phyloP scores from a whole-genome alignment of 1,140 invertebrate species.

The Euura saliciscinereae region DNA sequence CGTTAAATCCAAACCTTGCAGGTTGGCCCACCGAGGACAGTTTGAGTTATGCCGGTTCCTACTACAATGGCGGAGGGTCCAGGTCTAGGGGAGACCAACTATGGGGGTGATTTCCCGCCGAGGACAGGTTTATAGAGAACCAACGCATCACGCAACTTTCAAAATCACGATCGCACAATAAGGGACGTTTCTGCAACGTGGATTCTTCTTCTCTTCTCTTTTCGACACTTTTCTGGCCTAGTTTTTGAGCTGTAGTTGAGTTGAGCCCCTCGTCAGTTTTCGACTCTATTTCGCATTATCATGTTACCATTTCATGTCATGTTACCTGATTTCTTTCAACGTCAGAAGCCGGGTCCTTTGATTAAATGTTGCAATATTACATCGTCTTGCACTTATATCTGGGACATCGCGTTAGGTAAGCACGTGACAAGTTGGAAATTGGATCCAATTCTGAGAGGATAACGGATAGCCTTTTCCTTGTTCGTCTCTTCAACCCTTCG shows the following conservation, averaged over 20 bases:
- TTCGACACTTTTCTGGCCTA: background rate
- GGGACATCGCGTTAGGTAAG: background rate
- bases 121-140: conserved; percentile 34
- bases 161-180: conserved; percentile 5
- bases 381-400: background rate
- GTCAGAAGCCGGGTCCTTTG: background rate
- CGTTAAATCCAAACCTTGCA: conserved; percentile 37
- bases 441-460: background rate
- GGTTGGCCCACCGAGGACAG: conserved; percentile 26
- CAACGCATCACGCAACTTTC: conserved; percentile 35
- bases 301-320: too few species aligned
- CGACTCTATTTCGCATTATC: too few species aligned
- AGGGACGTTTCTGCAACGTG: background rate
- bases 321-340: background rate
- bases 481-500: background rate
- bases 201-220: background rate
- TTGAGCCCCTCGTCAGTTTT: too few species aligned
- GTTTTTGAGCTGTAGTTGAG: too few species aligned
- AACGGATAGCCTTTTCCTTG: background rate
- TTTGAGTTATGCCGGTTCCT: conserved; percentile 39
- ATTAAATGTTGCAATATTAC: too few species aligned
- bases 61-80: conserved; percentile 29
- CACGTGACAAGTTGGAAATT: background rate
- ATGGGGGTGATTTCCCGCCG: background rate
- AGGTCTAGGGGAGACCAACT: background rate